Conservation (phyloP, 1,140 invertebrate species). For the Drosophila lini region DNA sequence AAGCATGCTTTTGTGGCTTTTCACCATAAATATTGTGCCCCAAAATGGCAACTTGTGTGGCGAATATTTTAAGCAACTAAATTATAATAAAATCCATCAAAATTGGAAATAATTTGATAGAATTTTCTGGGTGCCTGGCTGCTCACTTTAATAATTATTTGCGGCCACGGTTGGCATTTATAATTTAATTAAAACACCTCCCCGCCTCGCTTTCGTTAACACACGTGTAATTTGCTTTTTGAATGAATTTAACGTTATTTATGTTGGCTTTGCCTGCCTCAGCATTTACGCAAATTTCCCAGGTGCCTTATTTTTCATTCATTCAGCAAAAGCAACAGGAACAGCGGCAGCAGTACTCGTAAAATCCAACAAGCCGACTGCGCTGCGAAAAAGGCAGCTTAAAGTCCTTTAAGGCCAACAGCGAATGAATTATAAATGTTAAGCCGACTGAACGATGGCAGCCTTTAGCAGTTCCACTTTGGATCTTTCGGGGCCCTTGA, state of each 20-base stretch:
- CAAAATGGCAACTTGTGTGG: conserved; percentile 24
- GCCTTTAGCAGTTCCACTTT: conserved; percentile 14
- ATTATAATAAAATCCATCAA: conserved; percentile 2
- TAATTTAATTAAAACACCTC: conserved; percentile 48
- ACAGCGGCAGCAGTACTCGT: not conserved
- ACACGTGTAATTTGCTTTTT: conserved; percentile 33
- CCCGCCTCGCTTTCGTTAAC: not conserved
- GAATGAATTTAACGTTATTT: conserved; percentile 34
- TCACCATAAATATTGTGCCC: conserved; percentile 29
- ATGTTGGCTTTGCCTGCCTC: conserved; percentile 18
- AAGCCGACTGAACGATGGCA: conserved; percentile 38
- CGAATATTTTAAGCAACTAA: conserved; percentile 5
- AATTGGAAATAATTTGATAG: not conserved
- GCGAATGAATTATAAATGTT: conserved; percentile 48
- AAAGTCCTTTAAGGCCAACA: conserved; percentile 43
- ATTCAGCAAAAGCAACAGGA: conserved; percentile 1
- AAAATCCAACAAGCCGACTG: conserved; percentile 30
- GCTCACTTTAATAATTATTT: not conserved
- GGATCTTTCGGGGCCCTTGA: conserved; percentile 25
- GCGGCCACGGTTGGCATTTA: conserved; percentile 1
- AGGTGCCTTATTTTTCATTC: conserved; percentile 50
- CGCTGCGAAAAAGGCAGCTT: conserved; percentile 29
- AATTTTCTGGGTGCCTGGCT: no score
- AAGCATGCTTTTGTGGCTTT: conserved; percentile 32
- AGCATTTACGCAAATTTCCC: conserved; percentile 52